Conservation (phyloP, 1,140 invertebrate genomes). For the Drosophila insularis region DNA sequence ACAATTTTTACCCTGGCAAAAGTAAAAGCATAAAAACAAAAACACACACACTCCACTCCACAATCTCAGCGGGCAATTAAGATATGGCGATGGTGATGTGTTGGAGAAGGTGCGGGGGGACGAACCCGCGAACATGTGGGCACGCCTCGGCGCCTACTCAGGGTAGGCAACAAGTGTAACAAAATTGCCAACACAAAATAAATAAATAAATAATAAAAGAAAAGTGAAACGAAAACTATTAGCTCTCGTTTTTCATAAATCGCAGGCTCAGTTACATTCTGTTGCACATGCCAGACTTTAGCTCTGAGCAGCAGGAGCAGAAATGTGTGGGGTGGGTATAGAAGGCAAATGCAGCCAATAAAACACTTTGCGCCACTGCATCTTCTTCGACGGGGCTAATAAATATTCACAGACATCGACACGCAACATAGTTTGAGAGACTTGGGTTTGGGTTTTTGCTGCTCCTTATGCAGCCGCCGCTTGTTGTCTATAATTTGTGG, state of each 20-base stretch:
- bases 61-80: conserved; percentile 60
- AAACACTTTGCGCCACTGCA: conserved; percentile 46
- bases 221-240: conserved; percentile 77
- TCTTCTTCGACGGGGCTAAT: conserved; percentile 64
- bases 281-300: conserved; percentile 47
- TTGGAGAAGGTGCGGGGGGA: conserved; percentile 2
- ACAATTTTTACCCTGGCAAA: conserved; percentile 70
- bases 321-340: background rate
- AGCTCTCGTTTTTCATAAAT: conserved; percentile 79
- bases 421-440: background rate
- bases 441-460: conserved; percentile 22
- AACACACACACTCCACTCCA: conserved; percentile 6
- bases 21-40: conserved; percentile 64
- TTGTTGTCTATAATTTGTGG: conserved; percentile 52
- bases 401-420: conserved; percentile 54
- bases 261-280: conserved; percentile 72
- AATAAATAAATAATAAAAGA: conserved; percentile 80
- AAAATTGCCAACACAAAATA: conserved; percentile 45
- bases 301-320: background rate
- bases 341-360: conserved; percentile 28
- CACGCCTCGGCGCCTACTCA: conserved; percentile 64
- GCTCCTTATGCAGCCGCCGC: conserved; percentile 27
- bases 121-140: conserved; percentile 32
- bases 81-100: conserved; percentile 1
- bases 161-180: conserved; percentile 52